Evolutionary conservation across 2,797 vertebrate species (phyloP), one percentile per base, ranked within the genome.

Genomic region (Gobio occitaniae): DNA sequence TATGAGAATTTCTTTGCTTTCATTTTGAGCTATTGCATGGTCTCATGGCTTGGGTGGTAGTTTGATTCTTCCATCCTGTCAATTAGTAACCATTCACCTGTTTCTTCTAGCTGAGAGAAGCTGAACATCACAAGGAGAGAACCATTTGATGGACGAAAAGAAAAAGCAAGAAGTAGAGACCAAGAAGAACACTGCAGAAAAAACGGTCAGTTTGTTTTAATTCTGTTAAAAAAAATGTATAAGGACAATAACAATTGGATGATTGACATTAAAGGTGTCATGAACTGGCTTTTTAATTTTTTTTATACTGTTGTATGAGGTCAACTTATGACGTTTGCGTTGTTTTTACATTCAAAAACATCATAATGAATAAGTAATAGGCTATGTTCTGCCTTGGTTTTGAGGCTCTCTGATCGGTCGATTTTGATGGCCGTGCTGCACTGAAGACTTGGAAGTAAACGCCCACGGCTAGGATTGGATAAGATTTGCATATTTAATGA

Each of bases 151-250:
- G 96, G 96, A 97, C 96, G 96, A 96, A 96, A 97, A 96, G 96
- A 98, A 97, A 97, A 98, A 96, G 93, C 97, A 97, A 96, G 97
- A 98, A 96, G 97, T 98, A 94, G 98, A 98, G 95, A 96, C 95
- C 94, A 96, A 96, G 94, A 95, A 95, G 92, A 93, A 95, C 21
- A 29, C 68, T 66, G 47, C 56, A 32, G 78, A 82, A 29, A 85
- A 82, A 59, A 52, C 82, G 83, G 61, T 85, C 15, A 56, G 56
- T 71, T 47, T 25, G 5, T 17, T 61, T 78, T 6, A 44, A 61
- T 78, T 50, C 6, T 17, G 12, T 32, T 21, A 13, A 21, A 36
- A 12, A 12, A 71, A 15, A 7, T 36, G 36, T 54, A 52, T 52
- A 19, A 52, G 48, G 3, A 17, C 50, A 36, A 13, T 21, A 50